Evolutionary conservation across 2,797 vertebrate species (phyloP).

Genomic region (Channallabes apus): DNA sequence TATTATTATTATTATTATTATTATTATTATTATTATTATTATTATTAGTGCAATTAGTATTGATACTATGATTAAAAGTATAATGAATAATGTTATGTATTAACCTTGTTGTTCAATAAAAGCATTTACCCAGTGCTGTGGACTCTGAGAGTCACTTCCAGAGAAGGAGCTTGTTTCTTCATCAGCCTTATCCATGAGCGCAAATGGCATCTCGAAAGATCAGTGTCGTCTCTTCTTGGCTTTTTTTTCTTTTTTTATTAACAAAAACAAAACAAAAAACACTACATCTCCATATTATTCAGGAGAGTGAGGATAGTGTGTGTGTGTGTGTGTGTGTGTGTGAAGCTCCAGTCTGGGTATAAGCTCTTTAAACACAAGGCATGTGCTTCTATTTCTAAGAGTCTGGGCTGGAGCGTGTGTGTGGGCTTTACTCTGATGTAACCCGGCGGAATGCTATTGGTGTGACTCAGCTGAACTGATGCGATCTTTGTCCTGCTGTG

Average conservation of each 20-base stretch:
- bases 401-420: neutral
- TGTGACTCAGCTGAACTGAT: neutral
- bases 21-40: neutral
- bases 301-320: neutral
- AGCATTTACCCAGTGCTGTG: slow-evolving; percentile 61
- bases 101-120: neutral
- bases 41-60: neutral
- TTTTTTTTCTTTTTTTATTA: too few relatives aligned
- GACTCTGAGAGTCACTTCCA: slow-evolving; percentile 60
- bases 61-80: neutral
- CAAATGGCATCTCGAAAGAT: slow-evolving; percentile 62
- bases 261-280: too few relatives aligned
- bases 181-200: slow-evolving; percentile 64
- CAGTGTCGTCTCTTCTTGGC: neutral
- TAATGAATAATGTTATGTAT: neutral
- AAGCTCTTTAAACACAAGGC: neutral
- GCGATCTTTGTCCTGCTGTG: neutral
- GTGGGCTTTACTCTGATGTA: neutral
- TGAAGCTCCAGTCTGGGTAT: neutral
- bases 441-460: neutral
- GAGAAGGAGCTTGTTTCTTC: slow-evolving; percentile 60
- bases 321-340: too few relatives aligned
- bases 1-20: neutral
- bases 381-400: neutral
- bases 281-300: neutral